Base-by-base conservation (phyloP, 2,113 vertebrate genomes). In the Mesoclemmys tuberculata region DNA sequence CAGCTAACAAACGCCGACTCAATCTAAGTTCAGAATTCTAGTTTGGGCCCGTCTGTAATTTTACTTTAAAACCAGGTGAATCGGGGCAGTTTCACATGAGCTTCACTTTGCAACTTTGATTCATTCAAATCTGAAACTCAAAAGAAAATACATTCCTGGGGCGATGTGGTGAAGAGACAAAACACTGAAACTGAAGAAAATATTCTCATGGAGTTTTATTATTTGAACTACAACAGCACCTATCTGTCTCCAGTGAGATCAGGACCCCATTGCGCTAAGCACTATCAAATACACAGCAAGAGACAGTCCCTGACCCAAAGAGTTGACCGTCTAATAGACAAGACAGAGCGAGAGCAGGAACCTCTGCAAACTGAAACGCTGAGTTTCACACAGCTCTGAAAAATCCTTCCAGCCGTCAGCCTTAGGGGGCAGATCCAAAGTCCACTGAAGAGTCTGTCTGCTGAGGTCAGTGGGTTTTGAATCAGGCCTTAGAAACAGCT, bases 401-500 rank as follows among this genome's bases (percentile, higher is more conserved):
- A 3, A 13, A 11, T 79, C 2, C 0, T 93, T 80, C 92, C 71
- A 77, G 82, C 51, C 71, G 54, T 77, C 1, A 51, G 27, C 19
- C 16, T 61, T n/a, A 11, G 85, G 68, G 6, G 52, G 56, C 71
- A 58, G 3, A 68, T 54, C 38, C 71, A 2, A 80, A 6, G 11
- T 38, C 80, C 89, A 92, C 48, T 18, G 61, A 80, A 90, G 90
- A 95, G 85, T 27, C 48, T 92, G 82, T 86, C 78, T 80, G 31
- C 48, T 10, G 92, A 92, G 82, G 55, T 89, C 93, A 4, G 90
- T 2, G 55, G 64, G 52, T 55, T 96, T 91, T 38, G 16, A 38
- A 90, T 77, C 87, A 31, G 94, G 41, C 64, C 78, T 77, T n/a
- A 52, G 56, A 14, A 91, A 81, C 68, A 82, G 93, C 80, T 93